phyloP scores from a whole-genome alignment of 2,113 vertebrate species.

The Macquaria ambigua region DNA sequence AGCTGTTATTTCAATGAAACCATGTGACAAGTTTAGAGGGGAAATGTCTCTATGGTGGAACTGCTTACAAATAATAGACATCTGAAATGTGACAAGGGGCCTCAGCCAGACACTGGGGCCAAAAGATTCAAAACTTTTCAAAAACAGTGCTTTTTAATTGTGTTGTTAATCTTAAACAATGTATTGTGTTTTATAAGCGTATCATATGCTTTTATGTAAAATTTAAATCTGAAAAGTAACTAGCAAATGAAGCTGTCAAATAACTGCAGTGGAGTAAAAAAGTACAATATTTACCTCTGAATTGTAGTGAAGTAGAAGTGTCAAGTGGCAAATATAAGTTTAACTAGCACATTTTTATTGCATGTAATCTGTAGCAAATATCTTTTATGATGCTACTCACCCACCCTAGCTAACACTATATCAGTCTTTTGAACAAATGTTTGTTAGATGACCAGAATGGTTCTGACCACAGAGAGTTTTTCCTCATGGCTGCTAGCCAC shows the following conservation, averaged over 20 bases:
- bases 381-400: background rate
- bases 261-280: background rate
- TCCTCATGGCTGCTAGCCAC: slow-evolving; percentile 27
- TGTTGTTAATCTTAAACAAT: background rate
- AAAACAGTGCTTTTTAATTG: background rate
- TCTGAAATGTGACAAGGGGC: background rate
- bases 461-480: slow-evolving; percentile 38
- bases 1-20: background rate
- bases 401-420: background rate
- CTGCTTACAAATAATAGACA: background rate
- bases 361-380: background rate
- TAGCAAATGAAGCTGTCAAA: background rate
- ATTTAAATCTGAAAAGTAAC: background rate
- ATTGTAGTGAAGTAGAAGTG: background rate
- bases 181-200: background rate
- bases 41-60: background rate
- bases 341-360: background rate
- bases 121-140: background rate
- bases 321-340: background rate
- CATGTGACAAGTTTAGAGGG: background rate
- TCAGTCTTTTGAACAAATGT: slow-evolving; percentile 15
- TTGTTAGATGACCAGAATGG: slow-evolving; percentile 3
- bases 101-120: background rate
- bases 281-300: background rate
- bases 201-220: background rate